Conservation (phyloP, 2,113 vertebrate species). For the Felis chaus region DNA sequence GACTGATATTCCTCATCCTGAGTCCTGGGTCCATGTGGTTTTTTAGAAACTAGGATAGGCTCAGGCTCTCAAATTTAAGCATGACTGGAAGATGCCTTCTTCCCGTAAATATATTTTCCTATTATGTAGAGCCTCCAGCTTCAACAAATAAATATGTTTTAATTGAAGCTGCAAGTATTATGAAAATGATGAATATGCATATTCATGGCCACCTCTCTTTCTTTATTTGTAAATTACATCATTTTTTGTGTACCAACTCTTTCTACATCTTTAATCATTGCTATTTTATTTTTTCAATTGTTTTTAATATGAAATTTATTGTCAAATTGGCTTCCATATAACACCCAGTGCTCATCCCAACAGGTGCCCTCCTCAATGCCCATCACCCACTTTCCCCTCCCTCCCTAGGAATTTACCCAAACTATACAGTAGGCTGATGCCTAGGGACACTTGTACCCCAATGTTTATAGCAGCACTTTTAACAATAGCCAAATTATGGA, state of each 20-base stretch:
- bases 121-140: background rate
- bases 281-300: no score
- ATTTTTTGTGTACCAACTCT: background rate
- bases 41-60: background rate
- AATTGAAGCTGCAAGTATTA: background rate
- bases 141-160: background rate
- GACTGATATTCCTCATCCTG: background rate
- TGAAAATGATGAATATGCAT: background rate
- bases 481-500: no score
- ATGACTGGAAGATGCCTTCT: background rate
- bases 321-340: no score
- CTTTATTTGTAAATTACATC: background rate
- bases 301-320: no score
- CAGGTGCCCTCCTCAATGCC: no score
- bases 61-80: background rate
- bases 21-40: background rate
- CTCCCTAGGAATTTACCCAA: no score
- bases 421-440: no score
- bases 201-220: background rate
- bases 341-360: no score
- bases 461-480: no score
- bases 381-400: no score
- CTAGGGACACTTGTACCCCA: no score
- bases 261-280: background rate
- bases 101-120: background rate